phyloP scores from a whole-genome alignment of 2,888 invertebrate genomes.

The Morpho achilles region DNA sequence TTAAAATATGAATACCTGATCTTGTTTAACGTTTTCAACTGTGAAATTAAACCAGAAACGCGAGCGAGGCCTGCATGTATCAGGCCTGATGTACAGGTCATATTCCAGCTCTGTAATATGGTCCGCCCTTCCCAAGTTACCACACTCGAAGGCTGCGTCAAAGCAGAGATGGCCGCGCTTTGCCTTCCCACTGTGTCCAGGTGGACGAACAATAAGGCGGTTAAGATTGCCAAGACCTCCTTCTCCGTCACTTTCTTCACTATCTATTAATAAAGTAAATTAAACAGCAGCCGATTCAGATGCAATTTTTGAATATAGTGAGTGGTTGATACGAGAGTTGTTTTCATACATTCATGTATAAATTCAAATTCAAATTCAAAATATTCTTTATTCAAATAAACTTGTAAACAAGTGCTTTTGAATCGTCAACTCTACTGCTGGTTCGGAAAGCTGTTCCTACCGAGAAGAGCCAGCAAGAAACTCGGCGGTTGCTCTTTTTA shows the following conservation, averaged over 20 bases:
- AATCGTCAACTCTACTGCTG: too few species aligned
- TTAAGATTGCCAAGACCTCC: constrained; percentile 96
- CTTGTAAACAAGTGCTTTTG: too few species aligned
- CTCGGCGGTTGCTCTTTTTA: too few species aligned
- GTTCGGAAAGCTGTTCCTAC: too few species aligned
- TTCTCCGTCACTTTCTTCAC: constrained; percentile 95
- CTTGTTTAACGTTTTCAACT: constrained; percentile 95
- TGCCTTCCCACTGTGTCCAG: constrained; percentile 96
- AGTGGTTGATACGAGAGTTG: too few species aligned
- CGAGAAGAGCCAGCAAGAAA: too few species aligned
- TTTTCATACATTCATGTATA: too few species aligned
- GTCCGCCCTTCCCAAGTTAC: constrained; percentile 97
- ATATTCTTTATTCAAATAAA: too few species aligned
- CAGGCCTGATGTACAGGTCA: constrained; percentile 96
- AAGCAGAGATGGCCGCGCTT: constrained; percentile 98
- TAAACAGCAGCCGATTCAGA: too few species aligned
- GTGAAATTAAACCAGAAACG: constrained; percentile 99
- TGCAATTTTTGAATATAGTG: too few species aligned
- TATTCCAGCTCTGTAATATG: constrained; percentile 96
- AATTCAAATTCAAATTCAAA: too few species aligned
- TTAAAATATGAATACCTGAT: constrained; percentile 79
- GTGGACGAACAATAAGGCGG: constrained; percentile 91
- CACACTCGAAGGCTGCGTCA: constrained; percentile 98
- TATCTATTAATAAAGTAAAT: constrained; percentile 75
- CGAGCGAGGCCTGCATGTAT: constrained; percentile 95